These are phyloP conservation scores for Arctocebus calabarensis DNA, from an alignment of 2,797 vertebrate genomes.

Conservation along the genomic window DNA sequence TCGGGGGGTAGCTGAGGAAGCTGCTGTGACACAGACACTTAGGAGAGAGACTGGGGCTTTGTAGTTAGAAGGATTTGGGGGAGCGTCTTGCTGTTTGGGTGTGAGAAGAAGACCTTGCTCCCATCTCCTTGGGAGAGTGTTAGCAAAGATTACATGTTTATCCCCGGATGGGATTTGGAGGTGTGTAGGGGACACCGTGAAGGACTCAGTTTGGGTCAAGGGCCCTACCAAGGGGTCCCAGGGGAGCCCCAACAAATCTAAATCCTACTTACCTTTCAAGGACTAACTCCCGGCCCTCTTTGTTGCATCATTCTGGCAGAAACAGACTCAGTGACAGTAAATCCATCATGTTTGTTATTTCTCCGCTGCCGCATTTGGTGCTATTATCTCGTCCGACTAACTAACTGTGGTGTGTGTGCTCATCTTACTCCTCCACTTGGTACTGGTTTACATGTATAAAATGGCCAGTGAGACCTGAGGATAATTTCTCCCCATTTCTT, in stretches of 20 bases:
- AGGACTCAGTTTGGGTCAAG: not conserved
- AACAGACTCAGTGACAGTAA: not conserved
- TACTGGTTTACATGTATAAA: not conserved
- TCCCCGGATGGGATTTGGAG: not conserved
- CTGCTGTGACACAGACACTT: not conserved
- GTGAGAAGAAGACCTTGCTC: not conserved
- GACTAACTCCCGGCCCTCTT: not conserved
- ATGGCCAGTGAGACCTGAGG: no score
- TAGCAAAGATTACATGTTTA: not conserved
- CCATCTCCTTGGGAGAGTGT: not conserved
- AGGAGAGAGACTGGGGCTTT: not conserved
- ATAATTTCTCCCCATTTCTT: no score
- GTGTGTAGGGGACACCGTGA: not conserved
- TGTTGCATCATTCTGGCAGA: not conserved
- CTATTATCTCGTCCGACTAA: rapidly evolving
- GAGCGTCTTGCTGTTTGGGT: not conserved
- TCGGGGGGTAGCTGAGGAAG: not conserved
- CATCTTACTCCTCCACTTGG: not conserved
- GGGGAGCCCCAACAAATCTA: no score
- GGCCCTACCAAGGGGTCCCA: not conserved
- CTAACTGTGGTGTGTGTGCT: rapidly evolving
- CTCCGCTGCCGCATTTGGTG: no score
- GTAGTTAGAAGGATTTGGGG: rapidly evolving
- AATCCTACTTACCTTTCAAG: not conserved
- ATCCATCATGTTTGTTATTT: no score